Conservation (phyloP, 2,888 invertebrate species). For the Drosophila quinaria region DNA sequence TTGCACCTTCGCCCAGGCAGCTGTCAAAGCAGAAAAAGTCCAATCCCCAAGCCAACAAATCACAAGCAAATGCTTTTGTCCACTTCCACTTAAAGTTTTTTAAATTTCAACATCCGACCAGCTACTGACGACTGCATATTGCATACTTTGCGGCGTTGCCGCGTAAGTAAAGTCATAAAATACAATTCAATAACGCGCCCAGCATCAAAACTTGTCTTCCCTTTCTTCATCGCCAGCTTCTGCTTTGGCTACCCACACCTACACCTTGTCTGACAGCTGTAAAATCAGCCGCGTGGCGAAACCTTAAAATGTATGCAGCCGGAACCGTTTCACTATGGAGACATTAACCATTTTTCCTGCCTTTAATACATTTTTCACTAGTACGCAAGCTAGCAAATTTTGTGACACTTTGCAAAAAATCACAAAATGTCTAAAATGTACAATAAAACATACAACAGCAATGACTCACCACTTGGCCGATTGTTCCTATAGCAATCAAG, state of each 20-base stretch:
- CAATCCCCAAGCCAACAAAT: slow-evolving; percentile 37
- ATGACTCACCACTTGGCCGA: too few species aligned
- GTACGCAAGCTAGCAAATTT: not conserved
- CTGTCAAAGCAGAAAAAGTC: slow-evolving; percentile 68
- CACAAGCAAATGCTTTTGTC: slow-evolving; percentile 20
- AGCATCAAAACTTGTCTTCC: slow-evolving; percentile 44
- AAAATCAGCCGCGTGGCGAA: slow-evolving; percentile 71
- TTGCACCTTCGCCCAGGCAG: slow-evolving; percentile 51
- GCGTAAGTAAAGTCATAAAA: slow-evolving; percentile 74
- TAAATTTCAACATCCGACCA: slow-evolving; percentile 47
- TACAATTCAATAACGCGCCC: slow-evolving; percentile 79
- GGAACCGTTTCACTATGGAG: not conserved
- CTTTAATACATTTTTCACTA: not conserved
- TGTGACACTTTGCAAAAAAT: too few species aligned
- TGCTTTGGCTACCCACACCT: slow-evolving; percentile 12
- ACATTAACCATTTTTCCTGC: not conserved
- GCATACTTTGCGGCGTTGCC: slow-evolving; percentile 60
- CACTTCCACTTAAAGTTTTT: slow-evolving; percentile 57
- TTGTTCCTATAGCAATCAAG: too few species aligned
- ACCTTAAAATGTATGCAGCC: slow-evolving; percentile 68
- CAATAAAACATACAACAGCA: too few species aligned
- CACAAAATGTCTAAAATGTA: too few species aligned
- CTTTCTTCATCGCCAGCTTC: not conserved
- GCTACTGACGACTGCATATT: slow-evolving; percentile 52
- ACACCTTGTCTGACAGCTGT: slow-evolving; percentile 74